Base-by-base conservation (phyloP, 2,888 invertebrate species). In the Ypsolopha scabrella region DNA sequence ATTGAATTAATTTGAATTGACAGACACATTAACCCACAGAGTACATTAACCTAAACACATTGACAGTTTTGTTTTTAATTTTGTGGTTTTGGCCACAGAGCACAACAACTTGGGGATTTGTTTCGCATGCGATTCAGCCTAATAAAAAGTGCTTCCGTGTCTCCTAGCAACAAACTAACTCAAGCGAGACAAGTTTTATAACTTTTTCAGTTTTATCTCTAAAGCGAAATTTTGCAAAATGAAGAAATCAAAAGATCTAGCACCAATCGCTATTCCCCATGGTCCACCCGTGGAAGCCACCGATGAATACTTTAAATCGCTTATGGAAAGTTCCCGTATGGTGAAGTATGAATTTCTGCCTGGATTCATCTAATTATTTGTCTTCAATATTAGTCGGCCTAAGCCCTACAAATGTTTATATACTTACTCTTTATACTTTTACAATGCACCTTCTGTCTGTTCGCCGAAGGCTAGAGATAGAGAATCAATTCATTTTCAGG, bases 251-350 rank as follows among this genome's bases (percentile, higher is more conserved):
- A 83, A 82, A 56, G 87, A 87, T 58, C 65, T 87, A 57, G 87
- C 87, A 6, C 87, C 87, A 1, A 83, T 86, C 37, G 85, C 75
- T 44, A 76, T 87, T 48, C 87, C 85, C 1, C 87, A 83, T 65
- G 83, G 83, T 4, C 82, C 82, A 47, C 80, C 87, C 0, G 87
- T 88, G 57, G 80, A 87, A 59, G 82, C 80, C 37, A 80, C 88
- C 0, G 61, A 73, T 7, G 88, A 89, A 58, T 89, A 88, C 63
- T 87, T 83, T 56, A 77, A 87, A 55, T 90, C 89, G 0, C 75
- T 87, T 54, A 80, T 81, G 70, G 87, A 88, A 64, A 80, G 80
- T 48, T 64, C 72, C 33, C 71, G 67, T 35, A 75, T 82, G 68
- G 77, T 88, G 37, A 87, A 87, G 89, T 90, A 70, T 71, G 79